Evolutionary conservation across 2,113 vertebrate genomes (phyloP).

Genomic region (Hippocampus mohnikei): DNA sequence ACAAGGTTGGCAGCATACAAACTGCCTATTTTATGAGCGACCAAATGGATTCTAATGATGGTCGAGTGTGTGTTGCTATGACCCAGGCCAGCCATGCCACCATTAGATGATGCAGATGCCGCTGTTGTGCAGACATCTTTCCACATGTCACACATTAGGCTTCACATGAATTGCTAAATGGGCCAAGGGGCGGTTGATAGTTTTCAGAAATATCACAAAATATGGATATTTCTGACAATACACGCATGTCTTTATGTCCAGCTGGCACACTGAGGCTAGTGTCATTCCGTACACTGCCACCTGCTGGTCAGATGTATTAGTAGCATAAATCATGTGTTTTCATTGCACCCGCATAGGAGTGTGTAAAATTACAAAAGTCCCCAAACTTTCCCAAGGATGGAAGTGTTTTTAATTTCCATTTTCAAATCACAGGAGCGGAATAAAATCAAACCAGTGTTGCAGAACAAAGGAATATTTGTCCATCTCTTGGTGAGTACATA

Average conservation of each 20-base stretch:
- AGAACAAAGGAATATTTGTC: conserved; percentile 29
- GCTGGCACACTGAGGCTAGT: background rate
- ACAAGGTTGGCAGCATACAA: conserved; percentile 34
- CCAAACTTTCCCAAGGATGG: background rate
- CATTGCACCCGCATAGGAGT: too few species aligned
- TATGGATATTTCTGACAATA: background rate
- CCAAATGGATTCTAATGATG: conserved; percentile 3
- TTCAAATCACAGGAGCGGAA: conserved; percentile 57
- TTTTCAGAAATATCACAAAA: background rate
- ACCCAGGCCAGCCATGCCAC: conserved; percentile 18
- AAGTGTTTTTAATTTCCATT: conserved; percentile 41
- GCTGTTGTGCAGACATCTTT: background rate
- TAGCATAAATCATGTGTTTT: background rate
- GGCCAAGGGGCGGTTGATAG: background rate
- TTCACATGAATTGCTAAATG: background rate
- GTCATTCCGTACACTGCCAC: too few species aligned
- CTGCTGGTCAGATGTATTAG: too few species aligned
- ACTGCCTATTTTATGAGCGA: conserved; percentile 33
- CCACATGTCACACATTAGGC: background rate
- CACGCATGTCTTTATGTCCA: background rate
- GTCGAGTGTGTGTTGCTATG: conserved; percentile 12
- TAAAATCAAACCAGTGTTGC: conserved; percentile 60
- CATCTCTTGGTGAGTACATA: conserved; percentile 9
- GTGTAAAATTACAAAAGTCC: background rate
- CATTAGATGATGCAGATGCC: conserved; percentile 33